Conservation (phyloP, 2,113 vertebrate species). For the Hiodon alosoides region DNA sequence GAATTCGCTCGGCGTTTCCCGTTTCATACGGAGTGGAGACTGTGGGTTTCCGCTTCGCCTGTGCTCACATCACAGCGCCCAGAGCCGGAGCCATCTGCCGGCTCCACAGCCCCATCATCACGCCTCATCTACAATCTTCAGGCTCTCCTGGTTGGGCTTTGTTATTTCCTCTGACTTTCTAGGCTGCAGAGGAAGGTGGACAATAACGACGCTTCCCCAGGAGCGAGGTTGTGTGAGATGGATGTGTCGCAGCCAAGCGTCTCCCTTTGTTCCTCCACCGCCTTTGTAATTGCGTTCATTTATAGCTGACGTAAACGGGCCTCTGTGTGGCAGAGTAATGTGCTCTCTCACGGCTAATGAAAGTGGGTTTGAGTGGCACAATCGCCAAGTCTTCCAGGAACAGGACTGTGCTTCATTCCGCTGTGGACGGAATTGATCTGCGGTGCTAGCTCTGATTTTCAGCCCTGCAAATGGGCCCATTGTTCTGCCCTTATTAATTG, state of each 20-base stretch:
- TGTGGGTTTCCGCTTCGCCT: no score
- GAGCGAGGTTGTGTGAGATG: neutral
- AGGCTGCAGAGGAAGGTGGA: neutral
- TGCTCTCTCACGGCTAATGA: constrained; percentile 11
- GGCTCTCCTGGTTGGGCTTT: neutral
- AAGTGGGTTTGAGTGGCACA: neutral
- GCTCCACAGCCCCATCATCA: neutral
- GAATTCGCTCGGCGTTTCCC: no score
- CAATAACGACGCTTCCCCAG: no score
- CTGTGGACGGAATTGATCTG: neutral
- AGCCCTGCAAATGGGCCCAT: no score
- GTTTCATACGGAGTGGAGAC: no score
- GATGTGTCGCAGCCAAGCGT: neutral
- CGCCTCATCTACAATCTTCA: neutral
- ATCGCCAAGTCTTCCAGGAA: neutral
- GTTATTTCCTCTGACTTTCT: neutral
- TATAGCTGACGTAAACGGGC: neutral
- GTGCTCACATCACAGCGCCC: no score
- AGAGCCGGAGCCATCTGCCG: neutral
- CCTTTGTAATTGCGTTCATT: constrained; percentile 4
- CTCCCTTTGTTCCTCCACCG: neutral
- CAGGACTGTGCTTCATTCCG: no score
- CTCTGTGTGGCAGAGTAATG: constrained; percentile 11
- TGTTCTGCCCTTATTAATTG: no score
- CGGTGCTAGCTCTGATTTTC: neutral